Percentiles rank a stretch among this genome's conserved stretches.
These are phyloP conservation scores for Drosophila mayri DNA, from an alignment of 1,140 invertebrate genomes.

Conservation along the genomic window DNA sequence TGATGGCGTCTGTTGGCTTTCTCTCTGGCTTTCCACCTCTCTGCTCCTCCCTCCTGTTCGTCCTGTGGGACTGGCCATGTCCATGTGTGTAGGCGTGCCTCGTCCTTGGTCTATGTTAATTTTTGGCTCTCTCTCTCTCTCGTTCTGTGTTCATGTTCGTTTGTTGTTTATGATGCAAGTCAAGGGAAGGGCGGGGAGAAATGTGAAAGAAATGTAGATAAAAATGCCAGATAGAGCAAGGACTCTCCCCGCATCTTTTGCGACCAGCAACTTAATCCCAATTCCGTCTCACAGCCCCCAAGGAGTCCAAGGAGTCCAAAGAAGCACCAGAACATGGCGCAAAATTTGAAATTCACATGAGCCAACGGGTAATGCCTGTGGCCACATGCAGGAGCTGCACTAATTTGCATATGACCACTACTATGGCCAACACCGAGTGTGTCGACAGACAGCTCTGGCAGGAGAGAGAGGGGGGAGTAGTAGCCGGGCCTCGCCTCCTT, in stretches of 20 bases:
- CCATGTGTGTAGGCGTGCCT: constrained; percentile 59
- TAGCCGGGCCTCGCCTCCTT: constrained; percentile 22
- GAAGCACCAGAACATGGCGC: constrained; percentile 17
- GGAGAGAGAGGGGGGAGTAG: background rate
- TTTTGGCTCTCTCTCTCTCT: constrained; percentile 57
- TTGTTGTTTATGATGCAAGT: constrained; percentile 70
- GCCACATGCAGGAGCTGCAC: constrained; percentile 49
- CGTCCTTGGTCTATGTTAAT: constrained; percentile 74
- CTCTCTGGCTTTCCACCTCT: constrained; percentile 3
- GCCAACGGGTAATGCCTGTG: constrained; percentile 58
- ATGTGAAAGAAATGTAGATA: constrained; percentile 72
- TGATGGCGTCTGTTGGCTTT: constrained; percentile 75
- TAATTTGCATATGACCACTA: constrained; percentile 54
- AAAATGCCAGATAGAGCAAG: constrained; percentile 62
- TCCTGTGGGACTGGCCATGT: constrained; percentile 42
- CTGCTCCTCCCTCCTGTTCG: constrained; percentile 35
- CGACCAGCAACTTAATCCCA: constrained; percentile 41
- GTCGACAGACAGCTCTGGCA: constrained; percentile 28
- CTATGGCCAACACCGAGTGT: constrained; percentile 14
- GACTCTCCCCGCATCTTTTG: constrained; percentile 21
- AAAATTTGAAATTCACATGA: constrained; percentile 75
- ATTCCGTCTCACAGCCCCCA: constrained; percentile 2
- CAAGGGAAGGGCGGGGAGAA: constrained; percentile 9
- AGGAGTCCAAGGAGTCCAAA: constrained; percentile 8
- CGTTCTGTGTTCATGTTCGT: constrained; percentile 60